These are phyloP conservation scores for Perognathus longimembris DNA, from an alignment of 2,113 vertebrate genomes.

Conservation along the genomic window DNA sequence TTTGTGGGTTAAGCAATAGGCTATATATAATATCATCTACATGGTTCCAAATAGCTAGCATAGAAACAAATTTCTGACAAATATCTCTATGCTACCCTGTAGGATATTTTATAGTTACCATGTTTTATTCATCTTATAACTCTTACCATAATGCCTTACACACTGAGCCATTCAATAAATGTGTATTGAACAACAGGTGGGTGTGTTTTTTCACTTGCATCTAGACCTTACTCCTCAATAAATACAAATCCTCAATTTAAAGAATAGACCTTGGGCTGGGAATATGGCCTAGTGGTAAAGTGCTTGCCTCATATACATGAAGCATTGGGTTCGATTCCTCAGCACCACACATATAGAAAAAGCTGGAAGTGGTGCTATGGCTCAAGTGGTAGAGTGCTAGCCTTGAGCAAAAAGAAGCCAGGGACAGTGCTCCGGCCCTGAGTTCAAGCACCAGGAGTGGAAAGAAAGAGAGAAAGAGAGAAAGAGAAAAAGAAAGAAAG, in stretches of 20 bases:
- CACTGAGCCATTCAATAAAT: neutral
- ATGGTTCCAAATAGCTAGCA: neutral
- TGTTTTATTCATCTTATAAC: neutral
- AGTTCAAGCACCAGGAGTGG: no score
- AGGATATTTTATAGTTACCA: neutral
- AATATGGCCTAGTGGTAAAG: no score
- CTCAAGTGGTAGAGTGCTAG: no score
- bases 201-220: neutral
- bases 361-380: no score
- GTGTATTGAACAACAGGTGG: neutral
- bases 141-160: neutral
- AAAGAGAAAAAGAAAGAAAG: no score
- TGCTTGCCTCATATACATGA: no score
- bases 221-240: neutral
- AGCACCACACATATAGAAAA: no score
- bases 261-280: neutral
- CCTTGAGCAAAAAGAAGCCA: no score
- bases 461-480: no score
- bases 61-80: slow-evolving; percentile 33
- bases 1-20: neutral
- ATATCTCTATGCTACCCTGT: neutral
- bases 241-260: slow-evolving; percentile 1
- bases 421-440: no score
- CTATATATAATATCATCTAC: neutral
- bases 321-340: no score